A percentile compares a stretch with the other conserved stretches of the same genome.
phyloP scores from a whole-genome alignment of 2,797 vertebrate species.

The Protonibea diacanthus region DNA sequence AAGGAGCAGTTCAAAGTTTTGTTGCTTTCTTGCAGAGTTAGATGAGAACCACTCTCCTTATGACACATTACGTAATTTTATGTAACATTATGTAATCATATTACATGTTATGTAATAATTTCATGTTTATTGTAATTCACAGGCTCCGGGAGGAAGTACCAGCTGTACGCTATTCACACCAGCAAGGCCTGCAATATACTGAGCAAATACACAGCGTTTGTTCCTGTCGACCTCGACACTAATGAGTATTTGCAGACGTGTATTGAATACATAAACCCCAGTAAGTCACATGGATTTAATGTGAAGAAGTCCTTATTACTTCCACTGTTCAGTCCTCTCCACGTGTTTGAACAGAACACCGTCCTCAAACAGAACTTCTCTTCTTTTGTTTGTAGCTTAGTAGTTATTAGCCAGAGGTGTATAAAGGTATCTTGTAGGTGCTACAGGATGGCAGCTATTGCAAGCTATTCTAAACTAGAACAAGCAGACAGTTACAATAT shows the following conservation, averaged over 20 bases:
- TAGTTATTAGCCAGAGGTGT: neutral
- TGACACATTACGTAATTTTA: too few species aligned
- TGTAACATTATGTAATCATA: neutral
- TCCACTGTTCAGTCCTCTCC: neutral
- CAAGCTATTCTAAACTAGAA: neutral
- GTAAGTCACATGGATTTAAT: conserved; percentile 72
- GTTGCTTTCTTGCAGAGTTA: neutral
- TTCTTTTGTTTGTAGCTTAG: neutral
- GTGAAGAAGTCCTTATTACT: neutral
- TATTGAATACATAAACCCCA: conserved; percentile 86
- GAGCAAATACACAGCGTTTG: conserved; percentile 94
- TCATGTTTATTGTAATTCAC: conserved; percentile 28
- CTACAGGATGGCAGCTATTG: too few species aligned
- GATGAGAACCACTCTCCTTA: neutral
- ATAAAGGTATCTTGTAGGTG: neutral
- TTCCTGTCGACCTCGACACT: conserved; percentile 92
- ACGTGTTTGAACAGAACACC: neutral
- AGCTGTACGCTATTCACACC: conserved; percentile 91
- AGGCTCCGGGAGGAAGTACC: conserved; percentile 92
- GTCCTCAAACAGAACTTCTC: neutral
- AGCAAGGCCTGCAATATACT: conserved; percentile 95
- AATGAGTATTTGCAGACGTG: conserved; percentile 89
- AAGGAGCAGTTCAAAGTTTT: neutral
- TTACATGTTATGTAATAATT: neutral
- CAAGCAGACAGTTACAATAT: neutral